Conservation (phyloP, 1,140 invertebrate genomes). For the Chrysomallon squamiferum region DNA sequence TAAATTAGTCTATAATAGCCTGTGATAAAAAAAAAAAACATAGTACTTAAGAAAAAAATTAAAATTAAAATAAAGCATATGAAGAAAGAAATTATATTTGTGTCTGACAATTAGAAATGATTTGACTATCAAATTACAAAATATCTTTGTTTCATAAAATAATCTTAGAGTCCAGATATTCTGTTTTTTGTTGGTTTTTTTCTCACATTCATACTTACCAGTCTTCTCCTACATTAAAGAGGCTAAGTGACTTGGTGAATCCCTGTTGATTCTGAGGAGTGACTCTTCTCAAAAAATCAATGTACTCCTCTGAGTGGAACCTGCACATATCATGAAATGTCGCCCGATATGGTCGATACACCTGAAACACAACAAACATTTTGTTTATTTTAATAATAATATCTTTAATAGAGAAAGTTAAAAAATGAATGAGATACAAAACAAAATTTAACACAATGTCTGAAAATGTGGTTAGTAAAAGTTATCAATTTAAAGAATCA, state of each 20-base stretch:
- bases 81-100: neutral
- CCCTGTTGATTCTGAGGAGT: constrained; percentile 95
- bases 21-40: neutral
- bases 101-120: too few relatives aligned
- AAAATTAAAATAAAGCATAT: neutral
- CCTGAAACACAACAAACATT: constrained; percentile 55
- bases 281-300: constrained; percentile 94
- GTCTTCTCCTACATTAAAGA: constrained; percentile 97
- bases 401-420: neutral
- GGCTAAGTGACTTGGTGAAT: constrained; percentile 87
- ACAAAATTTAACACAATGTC: neutral
- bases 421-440: too few relatives aligned
- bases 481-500: too few relatives aligned
- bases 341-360: constrained; percentile 92
- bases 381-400: neutral
- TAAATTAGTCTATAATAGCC: too few relatives aligned
- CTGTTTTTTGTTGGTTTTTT: too few relatives aligned
- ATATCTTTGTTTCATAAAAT: too few relatives aligned
- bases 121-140: too few relatives aligned
- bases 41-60: neutral
- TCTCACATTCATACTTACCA: too few relatives aligned
- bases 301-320: constrained; percentile 98
- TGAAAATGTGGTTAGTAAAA: too few relatives aligned
- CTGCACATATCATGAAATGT: constrained; percentile 96
- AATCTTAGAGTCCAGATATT: too few relatives aligned